A percentile compares a stretch with the other conserved stretches of the same genome.
Conservation (phyloP, 2,797 vertebrate species). For the Micrastur ruficollis region DNA sequence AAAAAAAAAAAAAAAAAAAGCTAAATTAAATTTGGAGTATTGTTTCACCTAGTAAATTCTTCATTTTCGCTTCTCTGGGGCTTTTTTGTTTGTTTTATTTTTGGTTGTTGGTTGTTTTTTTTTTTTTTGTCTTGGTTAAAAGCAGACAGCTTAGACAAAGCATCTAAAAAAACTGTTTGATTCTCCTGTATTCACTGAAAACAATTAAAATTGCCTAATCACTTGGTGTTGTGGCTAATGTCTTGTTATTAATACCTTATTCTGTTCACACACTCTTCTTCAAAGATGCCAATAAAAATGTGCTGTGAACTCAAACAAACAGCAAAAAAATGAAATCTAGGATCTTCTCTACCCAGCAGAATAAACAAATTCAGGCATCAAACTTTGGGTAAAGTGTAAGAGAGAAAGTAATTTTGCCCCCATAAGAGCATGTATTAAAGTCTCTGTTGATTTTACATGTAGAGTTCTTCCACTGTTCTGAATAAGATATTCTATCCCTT, state of each 20-base stretch:
- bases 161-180: background rate
- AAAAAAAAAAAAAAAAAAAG: background rate
- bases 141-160: background rate
- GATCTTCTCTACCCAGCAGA: background rate
- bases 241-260: background rate
- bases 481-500: background rate
- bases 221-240: background rate
- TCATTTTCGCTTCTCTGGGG: background rate
- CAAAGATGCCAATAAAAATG: background rate
- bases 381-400: background rate
- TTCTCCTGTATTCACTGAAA: background rate
- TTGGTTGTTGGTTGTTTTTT: accelerated
- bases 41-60: background rate
- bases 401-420: background rate
- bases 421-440: background rate
- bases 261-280: background rate
- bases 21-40: background rate
- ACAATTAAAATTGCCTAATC: background rate
- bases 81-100: too few species aligned
- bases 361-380: background rate
- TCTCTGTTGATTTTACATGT: background rate
- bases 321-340: background rate
- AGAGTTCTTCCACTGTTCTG: background rate
- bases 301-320: background rate
- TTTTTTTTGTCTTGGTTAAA: background rate